A percentile compares a stretch with the other conserved stretches of the same genome.
phyloP scores from a whole-genome alignment of 1,140 invertebrate species.

The Drosophila lacertosa region DNA sequence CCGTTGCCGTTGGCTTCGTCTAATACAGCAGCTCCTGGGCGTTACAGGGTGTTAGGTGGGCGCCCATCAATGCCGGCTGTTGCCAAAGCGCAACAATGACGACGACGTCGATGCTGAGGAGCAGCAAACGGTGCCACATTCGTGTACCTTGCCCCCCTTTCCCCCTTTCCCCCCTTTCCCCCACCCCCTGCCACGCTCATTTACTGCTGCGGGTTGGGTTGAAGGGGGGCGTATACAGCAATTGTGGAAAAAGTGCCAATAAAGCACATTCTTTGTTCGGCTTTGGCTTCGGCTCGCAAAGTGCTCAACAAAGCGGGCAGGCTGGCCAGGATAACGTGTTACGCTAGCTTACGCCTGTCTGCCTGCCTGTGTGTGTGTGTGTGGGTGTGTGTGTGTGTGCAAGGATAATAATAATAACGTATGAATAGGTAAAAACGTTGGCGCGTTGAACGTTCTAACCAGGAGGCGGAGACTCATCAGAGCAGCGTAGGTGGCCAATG shows the following conservation, averaged over 20 bases:
- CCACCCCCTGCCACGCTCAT: constrained; percentile 65
- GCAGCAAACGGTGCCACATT: constrained; percentile 49
- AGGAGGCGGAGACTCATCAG: constrained; percentile 44
- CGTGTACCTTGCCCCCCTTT: constrained; percentile 54
- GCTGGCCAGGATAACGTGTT: constrained; percentile 65
- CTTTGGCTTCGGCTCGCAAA: constrained; percentile 61
- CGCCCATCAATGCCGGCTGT: constrained; percentile 75
- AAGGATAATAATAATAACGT: constrained; percentile 81
- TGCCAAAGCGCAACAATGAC: constrained; percentile 68
- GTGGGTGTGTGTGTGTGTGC: constrained; percentile 66
- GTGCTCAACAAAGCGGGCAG: constrained; percentile 75
- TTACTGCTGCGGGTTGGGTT: constrained; percentile 45
- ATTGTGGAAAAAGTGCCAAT: constrained; percentile 82
- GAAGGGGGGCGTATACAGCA: constrained; percentile 36
- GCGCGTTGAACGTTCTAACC: constrained; percentile 18
- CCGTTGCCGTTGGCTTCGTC: constrained; percentile 37
- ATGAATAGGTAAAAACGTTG: constrained; percentile 78
- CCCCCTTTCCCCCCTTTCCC: constrained; percentile 3
- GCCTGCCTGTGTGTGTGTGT: constrained; percentile 19
- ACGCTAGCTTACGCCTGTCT: constrained; percentile 59
- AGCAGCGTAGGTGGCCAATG: constrained; percentile 69
- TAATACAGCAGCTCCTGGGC: constrained; percentile 47
- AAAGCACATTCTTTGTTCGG: constrained; percentile 82
- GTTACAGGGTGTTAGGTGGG: background rate
- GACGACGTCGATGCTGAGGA: constrained; percentile 16